These are phyloP conservation scores for Adrianichthys oophorus DNA, from an alignment of 2,797 vertebrate species.

Conservation along the genomic window DNA sequence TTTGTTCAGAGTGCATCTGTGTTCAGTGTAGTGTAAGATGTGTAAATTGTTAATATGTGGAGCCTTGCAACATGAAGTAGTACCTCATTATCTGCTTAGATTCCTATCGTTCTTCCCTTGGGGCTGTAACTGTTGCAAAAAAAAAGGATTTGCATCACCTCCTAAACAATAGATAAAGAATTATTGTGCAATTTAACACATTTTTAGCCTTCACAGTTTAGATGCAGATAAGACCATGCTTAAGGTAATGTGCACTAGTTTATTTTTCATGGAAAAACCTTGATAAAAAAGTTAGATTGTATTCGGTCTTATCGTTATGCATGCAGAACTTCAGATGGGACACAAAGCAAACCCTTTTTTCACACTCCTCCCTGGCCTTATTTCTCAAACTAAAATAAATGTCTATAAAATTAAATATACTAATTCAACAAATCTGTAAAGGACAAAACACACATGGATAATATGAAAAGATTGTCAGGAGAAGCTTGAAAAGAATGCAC, in stretches of 20 bases:
- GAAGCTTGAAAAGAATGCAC: too few species aligned
- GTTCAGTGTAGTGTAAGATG: slow-evolving; percentile 8
- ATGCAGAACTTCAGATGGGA: too few species aligned
- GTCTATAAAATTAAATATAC: too few species aligned
- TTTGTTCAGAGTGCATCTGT: neutral
- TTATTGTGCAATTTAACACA: slow-evolving; percentile 54
- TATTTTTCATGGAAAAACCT: neutral
- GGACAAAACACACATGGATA: too few species aligned
- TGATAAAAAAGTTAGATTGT: neutral
- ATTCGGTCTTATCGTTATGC: too few species aligned
- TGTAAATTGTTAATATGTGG: slow-evolving; percentile 40
- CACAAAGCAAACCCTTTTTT: too few species aligned
- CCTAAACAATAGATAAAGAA: slow-evolving; percentile 53
- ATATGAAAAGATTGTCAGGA: too few species aligned
- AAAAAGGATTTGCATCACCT: slow-evolving; percentile 59
- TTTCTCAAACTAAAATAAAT: too few species aligned
- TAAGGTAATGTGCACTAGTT: slow-evolving; percentile 10
- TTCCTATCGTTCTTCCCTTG: slow-evolving; percentile 51
- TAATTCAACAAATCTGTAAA: too few species aligned
- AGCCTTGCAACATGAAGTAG: slow-evolving; percentile 49
- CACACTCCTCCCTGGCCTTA: too few species aligned
- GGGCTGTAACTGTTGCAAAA: slow-evolving; percentile 57
- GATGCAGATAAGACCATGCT: slow-evolving; percentile 24
- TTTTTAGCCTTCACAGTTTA: slow-evolving; percentile 24
- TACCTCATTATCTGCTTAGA: slow-evolving; percentile 62